phyloP scores from a whole-genome alignment of 2,797 vertebrate genomes.

The Balearica regulorum region DNA sequence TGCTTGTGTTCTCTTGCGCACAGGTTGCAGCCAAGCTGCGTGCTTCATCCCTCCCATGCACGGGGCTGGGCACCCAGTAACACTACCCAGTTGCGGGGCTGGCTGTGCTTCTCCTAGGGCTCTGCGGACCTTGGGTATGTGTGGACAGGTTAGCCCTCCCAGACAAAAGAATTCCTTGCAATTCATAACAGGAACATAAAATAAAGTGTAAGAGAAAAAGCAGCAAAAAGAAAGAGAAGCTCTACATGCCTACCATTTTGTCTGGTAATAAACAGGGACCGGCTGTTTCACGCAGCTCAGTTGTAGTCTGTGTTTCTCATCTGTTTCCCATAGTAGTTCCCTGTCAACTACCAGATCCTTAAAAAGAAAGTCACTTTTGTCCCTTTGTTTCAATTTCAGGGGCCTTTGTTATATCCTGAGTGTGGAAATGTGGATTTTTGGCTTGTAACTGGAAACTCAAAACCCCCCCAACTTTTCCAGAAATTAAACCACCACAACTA shows the following conservation, averaged over 20 bases:
- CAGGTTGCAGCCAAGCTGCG: not conserved
- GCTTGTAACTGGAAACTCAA: not conserved
- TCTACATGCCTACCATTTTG: not conserved
- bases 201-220: not conserved
- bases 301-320: slow-evolving; percentile 3
- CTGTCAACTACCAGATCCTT: slow-evolving; percentile 20
- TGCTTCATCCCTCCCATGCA: not conserved
- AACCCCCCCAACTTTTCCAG: not conserved
- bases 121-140: not conserved
- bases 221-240: not conserved
- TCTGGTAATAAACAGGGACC: not conserved
- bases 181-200: not conserved
- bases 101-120: not conserved
- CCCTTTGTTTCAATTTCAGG: not conserved
- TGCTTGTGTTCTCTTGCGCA: not conserved
- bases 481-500: not conserved
- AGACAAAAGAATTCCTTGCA: not conserved
- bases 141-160: not conserved
- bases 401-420: not conserved
- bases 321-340: slow-evolving; percentile 27
- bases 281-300: not conserved
- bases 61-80: not conserved
- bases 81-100: not conserved
- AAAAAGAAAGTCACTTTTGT: slow-evolving; percentile 39
- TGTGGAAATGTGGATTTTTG: slow-evolving; percentile 15